A percentile compares a stretch with the other conserved stretches of the same genome.
These are phyloP conservation scores for Hippocampus barbouri DNA, from an alignment of 2,113 vertebrate species.

Conservation along the genomic window DNA sequence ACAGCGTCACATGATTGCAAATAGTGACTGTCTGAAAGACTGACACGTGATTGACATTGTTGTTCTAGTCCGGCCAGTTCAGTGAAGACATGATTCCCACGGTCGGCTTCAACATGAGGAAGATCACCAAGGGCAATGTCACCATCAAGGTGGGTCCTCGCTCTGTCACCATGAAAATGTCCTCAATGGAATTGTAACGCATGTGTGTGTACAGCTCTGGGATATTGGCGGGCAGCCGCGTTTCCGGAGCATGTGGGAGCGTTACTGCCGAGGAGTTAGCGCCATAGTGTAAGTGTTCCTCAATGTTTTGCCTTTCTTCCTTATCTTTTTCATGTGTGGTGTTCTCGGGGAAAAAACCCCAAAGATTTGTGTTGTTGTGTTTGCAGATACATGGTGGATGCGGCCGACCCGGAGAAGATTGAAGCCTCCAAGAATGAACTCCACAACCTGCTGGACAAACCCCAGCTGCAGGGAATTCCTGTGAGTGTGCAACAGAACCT, in stretches of 20 bases:
- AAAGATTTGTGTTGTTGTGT: neutral
- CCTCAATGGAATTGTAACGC: neutral
- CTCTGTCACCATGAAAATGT: neutral
- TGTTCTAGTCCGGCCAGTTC: constrained; percentile 79
- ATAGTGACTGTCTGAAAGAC: too few relatives aligned
- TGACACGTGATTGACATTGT: constrained; percentile 77
- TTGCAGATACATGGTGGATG: constrained; percentile 97
- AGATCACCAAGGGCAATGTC: constrained; percentile 78
- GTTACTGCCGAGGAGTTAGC: constrained; percentile 96
- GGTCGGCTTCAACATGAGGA: constrained; percentile 89
- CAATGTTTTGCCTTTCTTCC: neutral
- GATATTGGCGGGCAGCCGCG: constrained; percentile 98
- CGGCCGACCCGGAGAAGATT: constrained; percentile 95
- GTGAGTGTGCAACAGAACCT: neutral
- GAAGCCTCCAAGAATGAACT: constrained; percentile 97
- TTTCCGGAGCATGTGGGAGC: constrained; percentile 99
- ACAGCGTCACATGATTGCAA: too few relatives aligned
- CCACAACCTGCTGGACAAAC: constrained; percentile 97
- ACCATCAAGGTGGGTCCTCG: constrained; percentile 72
- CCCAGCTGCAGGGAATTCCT: constrained; percentile 98
- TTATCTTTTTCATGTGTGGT: neutral
- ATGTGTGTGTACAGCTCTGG: constrained; percentile 82
- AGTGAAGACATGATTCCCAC: constrained; percentile 89
- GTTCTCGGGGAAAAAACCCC: too few relatives aligned
- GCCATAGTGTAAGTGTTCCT: constrained; percentile 90